Conservation (phyloP, 2,797 vertebrate genomes). For the Gymnodraco acuticeps region DNA sequence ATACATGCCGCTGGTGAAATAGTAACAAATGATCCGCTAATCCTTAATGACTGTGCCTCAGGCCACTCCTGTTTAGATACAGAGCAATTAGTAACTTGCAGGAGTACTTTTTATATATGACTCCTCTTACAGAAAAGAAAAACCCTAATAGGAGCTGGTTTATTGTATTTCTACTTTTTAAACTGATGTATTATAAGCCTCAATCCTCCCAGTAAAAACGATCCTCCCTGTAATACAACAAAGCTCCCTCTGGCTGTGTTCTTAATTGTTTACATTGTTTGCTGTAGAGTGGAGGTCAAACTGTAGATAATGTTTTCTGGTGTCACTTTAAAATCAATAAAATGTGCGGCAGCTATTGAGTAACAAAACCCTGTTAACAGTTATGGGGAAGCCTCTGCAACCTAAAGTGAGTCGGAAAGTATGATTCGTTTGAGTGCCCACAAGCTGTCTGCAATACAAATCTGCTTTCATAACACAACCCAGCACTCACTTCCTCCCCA, state of each 20-base stretch:
- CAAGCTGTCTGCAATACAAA: background rate
- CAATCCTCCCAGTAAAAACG: background rate
- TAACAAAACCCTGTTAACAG: background rate
- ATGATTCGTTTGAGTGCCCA: constrained; percentile 14
- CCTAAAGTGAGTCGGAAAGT: background rate
- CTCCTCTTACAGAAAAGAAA: background rate
- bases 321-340: background rate
- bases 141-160: background rate
- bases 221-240: background rate
- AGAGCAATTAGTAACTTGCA: background rate
- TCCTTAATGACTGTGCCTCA: background rate
- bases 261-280: background rate
- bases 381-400: background rate
- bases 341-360: background rate
- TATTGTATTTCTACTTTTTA: background rate
- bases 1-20: accelerated
- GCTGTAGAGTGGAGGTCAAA: background rate
- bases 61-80: background rate
- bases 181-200: background rate
- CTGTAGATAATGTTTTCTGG: background rate
- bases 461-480: background rate
- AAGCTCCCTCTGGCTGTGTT: background rate
- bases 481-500: constrained; percentile 51
- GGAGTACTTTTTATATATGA: background rate
- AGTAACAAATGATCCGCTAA: background rate